These are phyloP conservation scores for Acrobasis repandana DNA, from an alignment of 2,888 invertebrate genomes.

Conservation along the genomic window DNA sequence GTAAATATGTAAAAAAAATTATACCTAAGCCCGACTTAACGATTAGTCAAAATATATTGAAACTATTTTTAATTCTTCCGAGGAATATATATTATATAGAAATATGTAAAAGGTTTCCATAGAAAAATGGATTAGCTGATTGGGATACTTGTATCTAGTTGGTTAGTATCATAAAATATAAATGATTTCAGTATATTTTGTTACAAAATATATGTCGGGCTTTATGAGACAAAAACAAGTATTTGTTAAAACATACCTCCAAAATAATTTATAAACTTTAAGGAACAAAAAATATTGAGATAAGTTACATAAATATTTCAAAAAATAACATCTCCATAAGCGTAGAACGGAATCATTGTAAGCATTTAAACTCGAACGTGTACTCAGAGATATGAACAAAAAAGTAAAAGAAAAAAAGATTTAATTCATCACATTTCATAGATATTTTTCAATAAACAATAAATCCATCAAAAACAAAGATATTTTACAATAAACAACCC, in stretches of 20 bases:
- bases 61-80: too few species aligned
- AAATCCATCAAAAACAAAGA: not conserved
- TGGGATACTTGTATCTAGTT: too few species aligned
- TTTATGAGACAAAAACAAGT: not conserved
- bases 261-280: not conserved
- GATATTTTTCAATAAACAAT: not conserved
- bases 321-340: conserved; percentile 22
- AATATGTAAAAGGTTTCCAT: too few species aligned
- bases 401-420: not conserved
- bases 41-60: too few species aligned
- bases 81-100: too few species aligned
- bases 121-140: too few species aligned
- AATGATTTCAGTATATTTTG: too few species aligned
- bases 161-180: too few species aligned
- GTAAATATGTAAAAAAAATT: too few species aligned
- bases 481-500: not conserved
- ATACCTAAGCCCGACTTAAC: too few species aligned
- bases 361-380: not conserved
- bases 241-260: not conserved
- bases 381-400: not conserved
- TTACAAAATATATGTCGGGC: not conserved
- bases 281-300: not conserved
- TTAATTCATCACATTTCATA: not conserved
- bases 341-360: conserved; percentile 20
- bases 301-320: conserved; percentile 14